Percentiles rank a stretch among this genome's conserved stretches.
Conservation (phyloP, 1,140 invertebrate genomes). For the Pachyrhynchus sulphureomaculatus region DNA sequence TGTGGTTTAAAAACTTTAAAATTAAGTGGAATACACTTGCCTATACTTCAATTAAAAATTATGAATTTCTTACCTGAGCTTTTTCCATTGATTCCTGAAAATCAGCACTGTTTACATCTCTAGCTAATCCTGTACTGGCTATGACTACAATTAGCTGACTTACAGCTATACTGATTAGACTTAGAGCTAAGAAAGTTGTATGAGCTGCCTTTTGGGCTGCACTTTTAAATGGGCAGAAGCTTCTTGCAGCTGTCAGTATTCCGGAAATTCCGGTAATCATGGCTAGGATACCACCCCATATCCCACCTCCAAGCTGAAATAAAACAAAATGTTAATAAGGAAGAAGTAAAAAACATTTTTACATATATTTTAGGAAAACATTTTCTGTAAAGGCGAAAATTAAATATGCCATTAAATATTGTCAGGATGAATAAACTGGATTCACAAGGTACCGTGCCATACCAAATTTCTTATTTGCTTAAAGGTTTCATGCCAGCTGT, state of each 20-base stretch:
- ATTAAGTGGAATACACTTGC: too few relatives aligned
- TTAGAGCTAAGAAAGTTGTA: constrained; percentile 61
- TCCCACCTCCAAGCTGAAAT: constrained; percentile 56
- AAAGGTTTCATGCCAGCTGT: too few relatives aligned
- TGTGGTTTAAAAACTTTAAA: too few relatives aligned
- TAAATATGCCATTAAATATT: too few relatives aligned
- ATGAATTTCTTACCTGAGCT: constrained; percentile 24
- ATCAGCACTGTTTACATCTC: constrained; percentile 52
- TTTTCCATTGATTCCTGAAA: constrained; percentile 25
- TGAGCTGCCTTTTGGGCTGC: constrained; percentile 52
- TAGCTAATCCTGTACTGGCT: constrained; percentile 59
- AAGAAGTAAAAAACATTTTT: too few relatives aligned
- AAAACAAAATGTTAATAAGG: constrained; percentile 2
- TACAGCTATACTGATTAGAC: constrained; percentile 58
- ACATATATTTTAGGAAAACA: too few relatives aligned
- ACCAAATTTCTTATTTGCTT: too few relatives aligned
- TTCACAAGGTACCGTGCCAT: too few relatives aligned
- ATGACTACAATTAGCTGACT: constrained; percentile 61
- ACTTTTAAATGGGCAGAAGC: constrained; percentile 56
- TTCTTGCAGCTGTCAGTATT: constrained; percentile 58
- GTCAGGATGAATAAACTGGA: too few relatives aligned
- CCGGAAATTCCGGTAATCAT: constrained; percentile 59
- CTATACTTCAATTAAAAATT: too few relatives aligned
- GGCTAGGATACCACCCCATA: constrained; percentile 63
- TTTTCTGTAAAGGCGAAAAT: too few relatives aligned